Base-by-base conservation (phyloP, 2,888 invertebrate genomes). In the Neria commutata region DNA sequence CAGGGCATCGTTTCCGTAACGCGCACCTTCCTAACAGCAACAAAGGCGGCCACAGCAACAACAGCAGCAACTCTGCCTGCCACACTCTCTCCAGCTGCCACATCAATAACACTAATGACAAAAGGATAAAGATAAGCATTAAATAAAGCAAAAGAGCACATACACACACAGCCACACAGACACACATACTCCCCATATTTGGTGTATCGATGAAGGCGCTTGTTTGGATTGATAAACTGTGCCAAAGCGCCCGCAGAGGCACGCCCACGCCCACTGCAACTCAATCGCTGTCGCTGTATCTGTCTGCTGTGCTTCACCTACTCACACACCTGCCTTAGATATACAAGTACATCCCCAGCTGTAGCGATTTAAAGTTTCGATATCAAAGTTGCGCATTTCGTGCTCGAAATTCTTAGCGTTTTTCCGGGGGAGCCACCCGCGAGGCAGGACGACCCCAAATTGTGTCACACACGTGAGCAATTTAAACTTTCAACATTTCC, bases 71-170 rank as follows among this genome's bases (percentile, higher is more conserved):
- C 49, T 11, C 11, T 16, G n/a, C 33, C 34, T 3, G 19, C n/a
- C 5, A 56, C 58, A 49, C n/a, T 54, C 50, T n/a, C 42, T 37
- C 50, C 53, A 42, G 60, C 70, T 70, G 67, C 71, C 73, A 68
- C 73, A 73, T 74, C 74, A 73, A 73, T 73, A 73, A 73, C 73
- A 71, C 73, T 73, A 73, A 73, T 74, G 71, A 74, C 68, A 71
- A 72, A 73, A 74, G 73, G 73, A 74, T 73, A 72, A 72, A 73
- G 73, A 74, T 73, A 73, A 73, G 73, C 74, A 72, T 71, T 70
- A 74, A 73, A 74, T 72, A 69, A 74, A 70, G 68, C 69, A 72
- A 40, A 54, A 2, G 5, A 1, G 11, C 14, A 23, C 19, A 45
- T 17, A 53, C 1, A 26, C 37, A 21, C 33, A 45, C 21, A 21